Conservation (phyloP, 2,797 vertebrate genomes). For the Neomorphus geoffroyi region DNA sequence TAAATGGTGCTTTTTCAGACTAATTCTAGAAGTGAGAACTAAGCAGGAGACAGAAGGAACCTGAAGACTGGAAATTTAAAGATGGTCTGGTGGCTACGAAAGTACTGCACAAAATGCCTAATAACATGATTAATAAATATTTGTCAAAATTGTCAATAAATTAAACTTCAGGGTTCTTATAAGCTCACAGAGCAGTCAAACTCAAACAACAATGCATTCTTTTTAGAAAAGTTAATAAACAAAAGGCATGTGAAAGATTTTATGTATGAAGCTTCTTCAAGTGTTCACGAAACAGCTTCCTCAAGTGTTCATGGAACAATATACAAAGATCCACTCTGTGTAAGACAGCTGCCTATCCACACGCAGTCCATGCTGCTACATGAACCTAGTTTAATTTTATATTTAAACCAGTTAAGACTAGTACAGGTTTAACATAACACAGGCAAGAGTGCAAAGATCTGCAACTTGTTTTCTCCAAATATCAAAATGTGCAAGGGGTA, state of each 20-base stretch:
- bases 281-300: neutral
- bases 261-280: neutral
- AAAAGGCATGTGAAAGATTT: neutral
- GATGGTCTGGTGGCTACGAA: neutral
- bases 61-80: neutral
- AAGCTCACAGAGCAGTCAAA: neutral
- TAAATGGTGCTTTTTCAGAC: neutral
- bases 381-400: neutral
- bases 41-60: neutral
- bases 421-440: neutral
- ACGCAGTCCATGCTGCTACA: neutral
- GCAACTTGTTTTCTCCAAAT: neutral
- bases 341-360: neutral
- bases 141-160: neutral
- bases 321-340: accelerated
- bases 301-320: neutral
- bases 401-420: neutral
- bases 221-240: neutral
- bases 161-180: neutral
- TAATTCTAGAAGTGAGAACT: neutral
- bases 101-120: neutral
- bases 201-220: neutral
- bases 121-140: neutral
- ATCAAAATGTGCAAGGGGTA: neutral
- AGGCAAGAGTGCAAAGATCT: neutral